phyloP scores from a whole-genome alignment of 2,888 invertebrate species.

The Eupithecia inturbata region DNA sequence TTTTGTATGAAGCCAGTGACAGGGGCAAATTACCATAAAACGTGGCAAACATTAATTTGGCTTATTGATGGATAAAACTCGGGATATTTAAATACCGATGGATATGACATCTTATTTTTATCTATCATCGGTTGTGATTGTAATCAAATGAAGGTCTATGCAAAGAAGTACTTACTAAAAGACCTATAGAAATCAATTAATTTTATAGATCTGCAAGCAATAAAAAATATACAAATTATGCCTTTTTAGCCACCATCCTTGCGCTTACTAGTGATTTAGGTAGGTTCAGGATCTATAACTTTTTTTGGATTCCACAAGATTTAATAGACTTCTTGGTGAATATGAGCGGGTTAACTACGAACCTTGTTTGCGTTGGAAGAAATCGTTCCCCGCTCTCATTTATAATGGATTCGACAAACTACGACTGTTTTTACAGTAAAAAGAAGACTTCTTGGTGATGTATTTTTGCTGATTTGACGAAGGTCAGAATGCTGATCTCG shows the following conservation, averaged over 20 bases:
- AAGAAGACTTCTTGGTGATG: background rate
- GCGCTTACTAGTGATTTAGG: background rate
- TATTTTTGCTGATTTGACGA: background rate
- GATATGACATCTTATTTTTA: conserved; percentile 36
- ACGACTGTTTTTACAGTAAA: background rate
- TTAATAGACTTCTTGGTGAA: background rate
- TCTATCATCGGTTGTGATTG: background rate
- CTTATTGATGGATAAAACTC: conserved; percentile 57
- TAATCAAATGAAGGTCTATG: background rate
- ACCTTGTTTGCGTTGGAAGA: too few relatives aligned
- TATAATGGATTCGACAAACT: background rate
- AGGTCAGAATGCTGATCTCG: background rate
- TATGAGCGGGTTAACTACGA: background rate
- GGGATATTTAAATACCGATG: conserved; percentile 24
- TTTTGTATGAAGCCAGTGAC: conserved; percentile 58
- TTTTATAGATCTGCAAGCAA: background rate
- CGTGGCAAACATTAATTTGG: conserved; percentile 65
- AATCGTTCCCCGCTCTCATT: background rate
- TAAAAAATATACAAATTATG: background rate
- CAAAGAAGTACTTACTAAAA: background rate
- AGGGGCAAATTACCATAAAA: conserved; percentile 61
- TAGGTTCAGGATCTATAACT: background rate
- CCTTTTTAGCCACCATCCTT: background rate
- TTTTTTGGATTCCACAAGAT: background rate
- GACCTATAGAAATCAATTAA: background rate